phyloP scores from a whole-genome alignment of 2,888 invertebrate genomes.

The Phaonia tiefii region DNA sequence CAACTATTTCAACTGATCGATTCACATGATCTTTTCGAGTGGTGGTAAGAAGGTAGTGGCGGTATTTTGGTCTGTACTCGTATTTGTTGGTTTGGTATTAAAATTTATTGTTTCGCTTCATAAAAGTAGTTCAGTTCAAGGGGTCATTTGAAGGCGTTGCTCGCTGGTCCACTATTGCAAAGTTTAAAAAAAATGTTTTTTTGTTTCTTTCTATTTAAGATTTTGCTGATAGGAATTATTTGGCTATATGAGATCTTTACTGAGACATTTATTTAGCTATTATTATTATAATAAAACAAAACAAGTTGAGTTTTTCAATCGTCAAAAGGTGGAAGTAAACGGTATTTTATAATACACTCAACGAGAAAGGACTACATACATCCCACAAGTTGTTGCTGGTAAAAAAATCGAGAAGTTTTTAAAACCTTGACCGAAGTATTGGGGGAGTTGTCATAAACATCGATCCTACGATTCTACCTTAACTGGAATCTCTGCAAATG shows the following conservation, averaged over 20 bases:
- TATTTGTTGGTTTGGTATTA: slow-evolving; percentile 38
- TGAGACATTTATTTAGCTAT: slow-evolving; percentile 4
- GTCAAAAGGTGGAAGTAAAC: slow-evolving; percentile 3
- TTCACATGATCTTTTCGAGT: slow-evolving; percentile 60
- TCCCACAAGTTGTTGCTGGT: too few relatives aligned
- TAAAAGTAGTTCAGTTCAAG: slow-evolving; percentile 64
- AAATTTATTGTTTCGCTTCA: slow-evolving; percentile 58
- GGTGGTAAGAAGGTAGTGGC: slow-evolving; percentile 10
- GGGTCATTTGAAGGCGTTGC: slow-evolving; percentile 62
- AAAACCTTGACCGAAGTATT: too few relatives aligned
- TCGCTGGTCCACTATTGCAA: slow-evolving; percentile 7
- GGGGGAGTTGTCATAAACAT: too few relatives aligned
- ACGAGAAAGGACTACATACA: background rate
- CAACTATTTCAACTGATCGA: slow-evolving; percentile 12
- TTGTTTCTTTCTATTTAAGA: background rate
- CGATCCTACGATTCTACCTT: too few relatives aligned
- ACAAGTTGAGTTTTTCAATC: background rate
- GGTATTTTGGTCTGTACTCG: too few relatives aligned
- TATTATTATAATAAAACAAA: slow-evolving; percentile 1
- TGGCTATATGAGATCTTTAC: slow-evolving; percentile 26
- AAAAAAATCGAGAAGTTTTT: too few relatives aligned
- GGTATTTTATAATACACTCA: background rate
- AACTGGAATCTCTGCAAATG: too few relatives aligned
- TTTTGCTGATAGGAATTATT: too few relatives aligned
- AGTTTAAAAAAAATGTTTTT: too few relatives aligned